A percentile compares a stretch with the other conserved stretches of the same genome.
Conservation (phyloP, 2,797 vertebrate genomes). For the Crypturellus tataupa region DNA sequence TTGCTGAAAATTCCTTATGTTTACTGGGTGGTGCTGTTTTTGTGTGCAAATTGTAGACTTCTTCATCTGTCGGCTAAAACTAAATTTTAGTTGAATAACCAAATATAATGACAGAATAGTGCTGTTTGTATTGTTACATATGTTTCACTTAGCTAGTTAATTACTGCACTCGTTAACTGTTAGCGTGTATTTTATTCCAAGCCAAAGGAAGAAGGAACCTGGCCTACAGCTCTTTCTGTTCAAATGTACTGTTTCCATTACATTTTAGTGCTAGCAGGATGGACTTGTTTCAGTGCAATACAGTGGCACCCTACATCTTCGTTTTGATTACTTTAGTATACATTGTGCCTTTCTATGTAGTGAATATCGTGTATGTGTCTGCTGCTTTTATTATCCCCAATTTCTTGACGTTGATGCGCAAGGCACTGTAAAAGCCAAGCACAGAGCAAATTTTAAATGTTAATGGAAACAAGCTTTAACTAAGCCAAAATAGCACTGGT, state of each 20-base stretch:
- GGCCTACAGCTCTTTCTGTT: background rate
- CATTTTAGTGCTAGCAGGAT: background rate
- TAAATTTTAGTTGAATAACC: background rate
- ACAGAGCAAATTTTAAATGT: background rate
- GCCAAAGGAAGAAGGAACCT: background rate
- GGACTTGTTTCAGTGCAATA: background rate
- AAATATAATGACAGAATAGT: background rate
- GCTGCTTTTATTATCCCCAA: background rate
- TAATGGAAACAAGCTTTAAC: slow-evolving; percentile 23
- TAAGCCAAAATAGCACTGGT: background rate
- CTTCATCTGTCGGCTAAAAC: background rate
- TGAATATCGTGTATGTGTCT: background rate
- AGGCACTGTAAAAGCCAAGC: background rate
- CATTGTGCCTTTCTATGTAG: background rate
- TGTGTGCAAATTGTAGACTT: background rate
- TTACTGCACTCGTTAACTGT: background rate
- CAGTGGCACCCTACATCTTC: background rate
- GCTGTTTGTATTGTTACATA: background rate
- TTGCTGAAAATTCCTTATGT: background rate
- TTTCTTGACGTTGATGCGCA: background rate
- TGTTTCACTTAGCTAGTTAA: background rate
- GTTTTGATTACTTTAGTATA: background rate
- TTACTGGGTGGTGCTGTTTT: background rate
- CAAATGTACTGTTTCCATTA: background rate
- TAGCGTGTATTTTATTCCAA: background rate